Evolutionary conservation across 2,113 vertebrate genomes (phyloP).

Genomic region (Caretta caretta): DNA sequence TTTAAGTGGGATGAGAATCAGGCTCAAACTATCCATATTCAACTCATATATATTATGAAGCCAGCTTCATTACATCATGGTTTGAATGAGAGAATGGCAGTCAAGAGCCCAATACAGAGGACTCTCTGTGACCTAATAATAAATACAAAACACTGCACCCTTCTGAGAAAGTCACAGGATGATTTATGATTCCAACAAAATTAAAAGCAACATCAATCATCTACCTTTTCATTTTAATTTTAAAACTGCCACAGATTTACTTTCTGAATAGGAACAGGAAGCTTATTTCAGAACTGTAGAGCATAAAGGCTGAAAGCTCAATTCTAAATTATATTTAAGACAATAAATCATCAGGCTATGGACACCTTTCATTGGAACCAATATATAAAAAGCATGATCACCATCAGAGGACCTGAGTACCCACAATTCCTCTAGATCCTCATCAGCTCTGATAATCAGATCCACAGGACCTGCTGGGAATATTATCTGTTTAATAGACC

Average conservation of each 20-base stretch:
- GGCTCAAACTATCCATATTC: slow-evolving; percentile 1
- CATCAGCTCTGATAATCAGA: background rate
- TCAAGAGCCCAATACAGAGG: slow-evolving; percentile 3
- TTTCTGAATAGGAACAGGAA: slow-evolving; percentile 28
- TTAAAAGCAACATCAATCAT: slow-evolving; percentile 68
- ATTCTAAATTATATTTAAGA: background rate
- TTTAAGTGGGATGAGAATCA: background rate
- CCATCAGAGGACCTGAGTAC: background rate
- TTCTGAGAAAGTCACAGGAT: slow-evolving; percentile 5
- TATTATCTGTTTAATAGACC: background rate
- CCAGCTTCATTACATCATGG: slow-evolving; percentile 44
- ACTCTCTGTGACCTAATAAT: background rate
- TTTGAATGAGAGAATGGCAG: slow-evolving; percentile 28
- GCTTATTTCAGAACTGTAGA: background rate
- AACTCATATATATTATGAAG: fast-evolving
- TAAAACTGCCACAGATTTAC: slow-evolving; percentile 1
- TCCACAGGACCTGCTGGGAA: background rate
- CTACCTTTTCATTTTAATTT: slow-evolving; percentile 43
- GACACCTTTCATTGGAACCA: background rate
- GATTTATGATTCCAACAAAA: slow-evolving; percentile 61
- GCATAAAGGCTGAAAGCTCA: background rate
- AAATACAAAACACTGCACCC: slow-evolving; percentile 15
- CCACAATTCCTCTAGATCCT: fast-evolving
- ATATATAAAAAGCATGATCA: background rate
- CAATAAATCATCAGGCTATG: background rate